These are phyloP conservation scores for Aporophyla lueneburgensis DNA, from an alignment of 2,888 invertebrate genomes.

Conservation along the genomic window DNA sequence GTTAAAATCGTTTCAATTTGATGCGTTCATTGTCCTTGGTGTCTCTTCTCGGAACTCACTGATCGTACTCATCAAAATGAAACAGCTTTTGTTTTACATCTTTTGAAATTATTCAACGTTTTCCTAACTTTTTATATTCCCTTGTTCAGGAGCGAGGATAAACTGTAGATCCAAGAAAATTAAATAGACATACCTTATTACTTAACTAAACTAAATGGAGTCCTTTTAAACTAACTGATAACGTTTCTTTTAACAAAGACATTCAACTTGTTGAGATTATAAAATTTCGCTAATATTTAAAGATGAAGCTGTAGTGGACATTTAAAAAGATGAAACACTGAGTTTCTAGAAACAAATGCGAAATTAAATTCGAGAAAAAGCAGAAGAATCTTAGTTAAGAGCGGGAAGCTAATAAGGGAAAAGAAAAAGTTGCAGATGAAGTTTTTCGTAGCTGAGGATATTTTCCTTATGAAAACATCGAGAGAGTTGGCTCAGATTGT, in stretches of 20 bases:
- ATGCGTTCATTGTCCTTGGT: constrained; percentile 30
- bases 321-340: constrained; percentile 69
- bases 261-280: constrained; percentile 46
- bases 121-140: constrained; percentile 29
- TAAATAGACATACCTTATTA: constrained; percentile 43
- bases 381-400: constrained; percentile 82
- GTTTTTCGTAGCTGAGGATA: constrained; percentile 82
- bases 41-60: constrained; percentile 27
- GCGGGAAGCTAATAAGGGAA: constrained; percentile 82
- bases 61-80: constrained; percentile 51
- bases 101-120: constrained; percentile 47
- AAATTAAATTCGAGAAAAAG: constrained; percentile 81
- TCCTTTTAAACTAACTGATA: constrained; percentile 35
- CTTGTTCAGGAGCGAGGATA: constrained; percentile 7
- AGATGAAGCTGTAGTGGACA: constrained; percentile 67
- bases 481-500: constrained; percentile 78
- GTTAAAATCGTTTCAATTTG: constrained; percentile 35
- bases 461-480: constrained; percentile 84
- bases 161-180: constrained; percentile 23
- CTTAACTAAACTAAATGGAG: constrained; percentile 34
- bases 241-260: constrained; percentile 42
- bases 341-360: constrained; percentile 73
- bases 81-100: constrained; percentile 59
- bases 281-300: constrained; percentile 56
- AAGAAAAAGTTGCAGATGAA: constrained; percentile 83